Evolutionary conservation across 2,888 invertebrate species (phyloP).

Genomic region (Scaptodrosophila latifasciaeformis): DNA sequence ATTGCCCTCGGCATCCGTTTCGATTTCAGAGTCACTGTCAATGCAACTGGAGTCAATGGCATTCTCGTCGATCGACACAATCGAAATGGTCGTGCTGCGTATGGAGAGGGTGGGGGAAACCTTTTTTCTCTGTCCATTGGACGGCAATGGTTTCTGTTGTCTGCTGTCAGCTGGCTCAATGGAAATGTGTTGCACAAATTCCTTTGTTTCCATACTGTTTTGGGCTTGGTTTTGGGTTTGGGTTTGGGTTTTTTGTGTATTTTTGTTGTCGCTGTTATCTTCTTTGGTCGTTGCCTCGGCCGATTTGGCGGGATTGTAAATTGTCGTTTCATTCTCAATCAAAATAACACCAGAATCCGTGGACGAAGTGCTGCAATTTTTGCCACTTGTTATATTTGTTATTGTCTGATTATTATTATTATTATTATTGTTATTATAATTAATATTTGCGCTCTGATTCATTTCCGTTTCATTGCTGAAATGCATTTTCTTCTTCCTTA

Average conservation of each 20-base stretch:
- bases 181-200: constrained; percentile 45
- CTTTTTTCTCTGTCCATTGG: constrained; percentile 22
- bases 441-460: constrained; percentile 28
- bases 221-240: constrained; percentile 16
- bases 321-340: constrained; percentile 57
- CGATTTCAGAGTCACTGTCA: constrained; percentile 69
- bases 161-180: constrained; percentile 47
- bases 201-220: constrained; percentile 17
- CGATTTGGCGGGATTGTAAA: constrained; percentile 9
- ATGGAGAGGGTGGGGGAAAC: constrained; percentile 68
- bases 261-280: constrained; percentile 9
- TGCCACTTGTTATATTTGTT: constrained; percentile 44
- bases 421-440: constrained; percentile 8
- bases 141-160: not conserved
- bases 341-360: constrained; percentile 72
- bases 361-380: constrained; percentile 67
- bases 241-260: constrained; percentile 5
- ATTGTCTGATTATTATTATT: constrained; percentile 31
- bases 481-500: constrained; percentile 63
- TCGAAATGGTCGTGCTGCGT: constrained; percentile 71
- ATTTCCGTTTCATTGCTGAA: constrained; percentile 51
- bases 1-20: constrained; percentile 51
- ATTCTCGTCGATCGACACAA: constrained; percentile 71
- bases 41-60: constrained; percentile 71
- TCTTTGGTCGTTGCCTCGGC: constrained; percentile 37